Percentiles rank a stretch among this genome's conserved stretches.
Evolutionary conservation across 2,888 invertebrate genomes (phyloP).

Genomic region (Endomychus coccineus): DNA sequence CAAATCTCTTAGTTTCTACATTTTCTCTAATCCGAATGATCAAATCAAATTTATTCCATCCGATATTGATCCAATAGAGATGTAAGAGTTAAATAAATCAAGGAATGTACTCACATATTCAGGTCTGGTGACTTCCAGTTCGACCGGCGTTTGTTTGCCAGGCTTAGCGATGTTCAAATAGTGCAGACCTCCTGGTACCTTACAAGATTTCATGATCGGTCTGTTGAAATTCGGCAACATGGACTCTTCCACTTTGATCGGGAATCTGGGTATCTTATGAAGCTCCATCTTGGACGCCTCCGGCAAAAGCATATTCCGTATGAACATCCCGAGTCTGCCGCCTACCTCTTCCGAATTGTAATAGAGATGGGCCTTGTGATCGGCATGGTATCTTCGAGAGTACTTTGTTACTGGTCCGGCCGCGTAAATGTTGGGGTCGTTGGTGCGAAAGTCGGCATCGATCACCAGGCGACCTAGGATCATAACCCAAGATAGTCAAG

Average conservation of each 20-base stretch:
- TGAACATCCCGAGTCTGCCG: slow-evolving; percentile 44
- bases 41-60: no score
- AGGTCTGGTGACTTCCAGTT: slow-evolving; percentile 41
- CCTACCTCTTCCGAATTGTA: slow-evolving; percentile 59
- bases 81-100: no score
- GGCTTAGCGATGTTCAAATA: slow-evolving; percentile 54
- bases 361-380: slow-evolving; percentile 47
- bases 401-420: slow-evolving; percentile 61
- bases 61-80: no score
- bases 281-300: slow-evolving; percentile 6
- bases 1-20: no score
- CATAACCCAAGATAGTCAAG: slow-evolving; percentile 27
- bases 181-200: slow-evolving; percentile 53
- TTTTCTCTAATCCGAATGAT: no score
- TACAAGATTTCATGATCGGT: slow-evolving; percentile 44
- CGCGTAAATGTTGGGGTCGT: slow-evolving; percentile 57
- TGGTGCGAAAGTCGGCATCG: slow-evolving; percentile 54
- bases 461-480: slow-evolving; percentile 59
- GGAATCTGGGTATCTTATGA: slow-evolving; percentile 5
- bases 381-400: slow-evolving; percentile 51
- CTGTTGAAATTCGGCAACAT: slow-evolving; percentile 20
- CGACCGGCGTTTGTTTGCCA: slow-evolving; percentile 50
- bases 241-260: slow-evolving; percentile 1
- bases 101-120: slow-evolving; percentile 31
- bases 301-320: slow-evolving; percentile 20